A percentile compares a stretch with the other conserved stretches of the same genome.
These are phyloP conservation scores for Marronus borbonicus DNA, from an alignment of 2,888 invertebrate species.

Conservation along the genomic window DNA sequence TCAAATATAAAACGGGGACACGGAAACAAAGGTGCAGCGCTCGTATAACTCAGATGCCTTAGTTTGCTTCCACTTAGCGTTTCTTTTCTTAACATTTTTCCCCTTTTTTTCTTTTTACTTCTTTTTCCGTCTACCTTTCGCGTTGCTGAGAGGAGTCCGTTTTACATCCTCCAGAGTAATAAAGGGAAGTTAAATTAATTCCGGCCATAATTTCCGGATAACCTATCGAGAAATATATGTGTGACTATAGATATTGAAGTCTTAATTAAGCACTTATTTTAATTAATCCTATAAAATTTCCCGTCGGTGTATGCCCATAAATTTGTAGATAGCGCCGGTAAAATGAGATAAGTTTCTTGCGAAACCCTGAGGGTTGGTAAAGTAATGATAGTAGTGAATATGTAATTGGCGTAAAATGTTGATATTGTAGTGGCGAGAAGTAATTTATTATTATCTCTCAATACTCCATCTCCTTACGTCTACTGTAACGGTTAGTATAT, in stretches of 20 bases:
- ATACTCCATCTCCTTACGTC: too few species aligned
- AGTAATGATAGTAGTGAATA: too few species aligned
- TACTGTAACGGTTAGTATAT: too few species aligned
- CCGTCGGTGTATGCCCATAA: slow-evolving; percentile 4
- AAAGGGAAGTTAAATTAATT: slow-evolving; percentile 30
- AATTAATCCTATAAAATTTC: slow-evolving; percentile 21
- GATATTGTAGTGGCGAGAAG: too few species aligned
- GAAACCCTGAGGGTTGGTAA: too few species aligned
- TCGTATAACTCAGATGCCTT: slow-evolving; percentile 27
- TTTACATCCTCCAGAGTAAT: slow-evolving; percentile 13
- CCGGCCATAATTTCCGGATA: slow-evolving; percentile 28
- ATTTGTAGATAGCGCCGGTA: neutral
- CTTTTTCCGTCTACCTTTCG: neutral
- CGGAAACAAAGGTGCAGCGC: slow-evolving; percentile 12
- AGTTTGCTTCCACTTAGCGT: neutral
- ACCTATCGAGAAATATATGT: slow-evolving; percentile 23
- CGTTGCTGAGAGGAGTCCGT: neutral
- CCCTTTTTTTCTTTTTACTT: neutral
- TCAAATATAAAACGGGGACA: slow-evolving; percentile 30
- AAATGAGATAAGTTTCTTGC: slow-evolving; percentile 11
- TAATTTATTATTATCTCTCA: too few species aligned
- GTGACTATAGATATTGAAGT: slow-evolving; percentile 15
- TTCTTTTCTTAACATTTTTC: slow-evolving; percentile 5
- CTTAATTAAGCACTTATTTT: slow-evolving; percentile 36
- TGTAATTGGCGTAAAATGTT: too few species aligned